Evolutionary conservation across 1,140 invertebrate genomes (phyloP), one percentile per base, ranked within the genome.

Genomic region (Pogonomyrmex californicus): DNA sequence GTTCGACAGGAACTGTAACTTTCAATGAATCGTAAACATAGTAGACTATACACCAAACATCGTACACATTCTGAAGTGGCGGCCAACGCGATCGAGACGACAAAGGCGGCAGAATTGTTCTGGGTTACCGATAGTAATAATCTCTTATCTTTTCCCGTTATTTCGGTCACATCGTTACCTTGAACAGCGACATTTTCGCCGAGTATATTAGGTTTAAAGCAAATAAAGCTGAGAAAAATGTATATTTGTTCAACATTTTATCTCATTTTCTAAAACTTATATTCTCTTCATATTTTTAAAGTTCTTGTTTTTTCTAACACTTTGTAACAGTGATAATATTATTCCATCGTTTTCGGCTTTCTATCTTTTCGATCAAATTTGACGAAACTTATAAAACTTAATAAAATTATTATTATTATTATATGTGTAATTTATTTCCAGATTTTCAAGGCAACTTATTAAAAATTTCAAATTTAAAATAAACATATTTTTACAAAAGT

Each of bases 1-100:
- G 79, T 83, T 83, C 68, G 30, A 83, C 54, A n/a, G 44, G 62
- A 60, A 83, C 23, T 73, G 79, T 73, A 83, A 83, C 44, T 83
- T 38, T 60, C 66, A 23, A 73, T 83, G 54, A 83, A 83, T 49
- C 54, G 68, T 73, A 73, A 71, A 60, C 66, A 44, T 10, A 56
- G 51, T 41, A 63, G 36, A 36, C 63, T 10, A 30, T 10, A n/a
- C 33, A n/a, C 17, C 38, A n/a, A 6, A 2, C 38, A 51, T 23
- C 23, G 41, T n/a, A 12, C 76, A 41, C 38, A 17, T 73, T 73
- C 47, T 33, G 36, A 56, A 51, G 23, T 23, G 44, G 63, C 9
- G 47, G 1, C 33, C 63, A 0, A 41, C 49, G 12, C 78, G 17
- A 71, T 60, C 54, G 36, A 56, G 23, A 58, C 30, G 71, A 82